Evolutionary conservation across 1,140 invertebrate genomes (phyloP).

Genomic region (Vanessa tameamea): DNA sequence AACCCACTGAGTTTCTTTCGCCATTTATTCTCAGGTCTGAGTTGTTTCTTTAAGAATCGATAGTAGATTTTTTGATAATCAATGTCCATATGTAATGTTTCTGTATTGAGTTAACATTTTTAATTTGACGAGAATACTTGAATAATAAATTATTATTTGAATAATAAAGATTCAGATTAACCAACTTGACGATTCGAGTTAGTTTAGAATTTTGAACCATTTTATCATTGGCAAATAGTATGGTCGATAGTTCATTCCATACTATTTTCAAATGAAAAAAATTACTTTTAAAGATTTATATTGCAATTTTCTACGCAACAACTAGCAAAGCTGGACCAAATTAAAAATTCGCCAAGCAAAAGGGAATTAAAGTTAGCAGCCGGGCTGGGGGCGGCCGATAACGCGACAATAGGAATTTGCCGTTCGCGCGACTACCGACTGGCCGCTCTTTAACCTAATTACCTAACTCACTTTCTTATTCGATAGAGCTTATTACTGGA

Average conservation of each 20-base stretch:
- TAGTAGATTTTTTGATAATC: no score
- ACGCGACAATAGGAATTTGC: constrained; percentile 70
- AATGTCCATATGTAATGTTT: no score
- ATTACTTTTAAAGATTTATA: constrained; percentile 1
- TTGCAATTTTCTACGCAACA: constrained; percentile 24
- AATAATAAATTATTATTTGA: no score
- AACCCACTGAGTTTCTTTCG: no score
- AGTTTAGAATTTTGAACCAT: no score
- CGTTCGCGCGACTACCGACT: constrained; percentile 52
- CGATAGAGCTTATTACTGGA: constrained; percentile 21
- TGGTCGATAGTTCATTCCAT: background rate
- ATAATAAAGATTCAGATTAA: no score
- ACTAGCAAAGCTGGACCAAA: constrained; percentile 34
- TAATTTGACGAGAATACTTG: no score
- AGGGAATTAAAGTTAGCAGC: constrained; percentile 67
- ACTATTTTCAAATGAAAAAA: background rate
- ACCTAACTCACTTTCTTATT: constrained; percentile 49
- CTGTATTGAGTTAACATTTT: no score
- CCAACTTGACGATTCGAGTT: no score
- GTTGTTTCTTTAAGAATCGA: no score
- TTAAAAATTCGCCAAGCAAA: constrained; percentile 67
- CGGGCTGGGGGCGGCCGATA: constrained; percentile 62
- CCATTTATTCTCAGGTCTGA: no score
- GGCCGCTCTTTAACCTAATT: constrained; percentile 66
- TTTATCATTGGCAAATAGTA: no score